phyloP scores from a whole-genome alignment of 2,888 invertebrate species.

The Tenodera sinensis region DNA sequence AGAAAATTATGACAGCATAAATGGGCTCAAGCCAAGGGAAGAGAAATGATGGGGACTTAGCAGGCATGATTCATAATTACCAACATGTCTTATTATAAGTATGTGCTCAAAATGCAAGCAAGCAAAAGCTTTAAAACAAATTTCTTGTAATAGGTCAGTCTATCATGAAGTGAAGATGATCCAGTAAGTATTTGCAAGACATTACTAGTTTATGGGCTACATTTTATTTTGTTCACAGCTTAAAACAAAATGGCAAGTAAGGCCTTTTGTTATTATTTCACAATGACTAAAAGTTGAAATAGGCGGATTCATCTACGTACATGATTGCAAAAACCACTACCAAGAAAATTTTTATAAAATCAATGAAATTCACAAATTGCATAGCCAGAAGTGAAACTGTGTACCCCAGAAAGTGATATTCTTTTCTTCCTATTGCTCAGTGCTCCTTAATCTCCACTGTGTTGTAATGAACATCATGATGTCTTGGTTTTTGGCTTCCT shows the following conservation, averaged over 20 bases:
- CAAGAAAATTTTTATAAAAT: not conserved
- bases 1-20: not conserved
- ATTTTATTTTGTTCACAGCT: not conserved
- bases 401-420: not conserved
- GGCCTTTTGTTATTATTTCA: not conserved
- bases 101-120: not conserved
- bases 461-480: constrained; percentile 22
- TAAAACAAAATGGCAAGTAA: not conserved
- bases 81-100: not conserved
- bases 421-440: not conserved
- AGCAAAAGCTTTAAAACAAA: not conserved
- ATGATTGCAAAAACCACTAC: not conserved
- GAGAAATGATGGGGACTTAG: not conserved
- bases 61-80: not conserved
- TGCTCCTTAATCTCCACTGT: not conserved
- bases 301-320: not conserved
- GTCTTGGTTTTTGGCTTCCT: constrained; percentile 25
- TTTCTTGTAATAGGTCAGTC: not conserved
- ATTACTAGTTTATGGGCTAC: not conserved
- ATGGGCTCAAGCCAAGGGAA: not conserved
- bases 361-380: not conserved
- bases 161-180: not conserved
- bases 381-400: constrained; percentile 4
- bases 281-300: not conserved
- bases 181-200: not conserved